Evolutionary conservation across 2,113 vertebrate genomes (phyloP), one percentile per base, ranked within the genome.

Genomic region (Vimba vimba): DNA sequence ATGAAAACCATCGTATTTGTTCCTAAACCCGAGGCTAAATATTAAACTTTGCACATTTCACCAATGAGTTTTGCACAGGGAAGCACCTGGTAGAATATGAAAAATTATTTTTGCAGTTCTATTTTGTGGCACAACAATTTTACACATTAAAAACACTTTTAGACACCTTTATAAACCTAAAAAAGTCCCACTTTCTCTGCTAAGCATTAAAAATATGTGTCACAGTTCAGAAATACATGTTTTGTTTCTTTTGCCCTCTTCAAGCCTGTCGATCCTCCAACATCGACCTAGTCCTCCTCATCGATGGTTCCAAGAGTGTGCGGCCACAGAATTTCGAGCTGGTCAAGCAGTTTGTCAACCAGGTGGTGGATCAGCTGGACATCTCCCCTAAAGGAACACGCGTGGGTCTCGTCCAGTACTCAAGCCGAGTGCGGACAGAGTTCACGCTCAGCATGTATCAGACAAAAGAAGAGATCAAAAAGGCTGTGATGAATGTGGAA

Each of bases 271-370:
- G 95, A 79, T 92, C 96, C 1, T 95, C 97, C 3, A 97, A 96
- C 0, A 93, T 99, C 0, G 98, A 99, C 92, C 94, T 99, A 50
- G 97, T 99, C 85, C 94, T 99, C 77, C 91, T 99, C 23, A 96
- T 99, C 0, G 97, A 99, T 0, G 98, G 98, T 50, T 99, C 98
- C 89, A 99, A 99, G 91, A 99, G 98, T 0, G 97, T 99, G 27
- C 96, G 97, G 0, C 97, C 98, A 0, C 97, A 99, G 43, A 99
- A 99, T 91, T 99, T 99, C 0, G 96, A 99, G 93, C 95, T 99
- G 79, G 96, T 99, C 88, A 99, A 99, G 91, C 95, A 97, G 94
- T 99, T 99, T 89, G 98, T 99, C 62, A 99, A 97, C 85, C 96
- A 97, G 90, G 96, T 99, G 0, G 98, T 99, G 93, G 98, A 98